Evolutionary conservation across 2,888 invertebrate genomes (phyloP).

Genomic region (Rotaria sp.): DNA sequence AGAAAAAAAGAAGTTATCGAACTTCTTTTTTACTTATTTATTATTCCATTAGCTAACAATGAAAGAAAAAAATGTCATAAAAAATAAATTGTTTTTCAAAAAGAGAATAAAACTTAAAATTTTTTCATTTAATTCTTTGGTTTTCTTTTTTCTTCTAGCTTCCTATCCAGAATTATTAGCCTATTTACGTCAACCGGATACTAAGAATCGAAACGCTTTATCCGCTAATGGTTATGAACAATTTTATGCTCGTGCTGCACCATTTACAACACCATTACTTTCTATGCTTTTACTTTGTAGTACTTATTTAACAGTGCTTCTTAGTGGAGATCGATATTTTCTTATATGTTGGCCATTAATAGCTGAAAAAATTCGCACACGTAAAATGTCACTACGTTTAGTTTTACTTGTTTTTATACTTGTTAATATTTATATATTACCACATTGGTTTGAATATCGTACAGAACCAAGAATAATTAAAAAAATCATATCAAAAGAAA

Average conservation of each 20-base stretch:
- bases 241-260: slow-evolving; percentile 5
- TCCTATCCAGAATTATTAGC: not conserved
- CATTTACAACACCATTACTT: slow-evolving; percentile 8
- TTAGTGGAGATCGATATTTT: slow-evolving; percentile 17
- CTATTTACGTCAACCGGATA: not conserved
- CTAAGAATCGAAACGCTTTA: not conserved
- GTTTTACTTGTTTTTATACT: not conserved
- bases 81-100: no score
- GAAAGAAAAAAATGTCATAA: no score
- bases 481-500: not conserved
- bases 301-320: slow-evolving; percentile 16
- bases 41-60: not conserved
- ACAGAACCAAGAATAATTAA: not conserved
- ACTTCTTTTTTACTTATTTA: not conserved
- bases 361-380: slow-evolving; percentile 13
- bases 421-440: not conserved
- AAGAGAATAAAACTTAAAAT: not conserved
- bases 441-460: slow-evolving; percentile 25
- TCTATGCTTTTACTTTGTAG: slow-evolving; percentile 17
- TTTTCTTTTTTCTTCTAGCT: not conserved
- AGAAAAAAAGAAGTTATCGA: no score
- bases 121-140: no score
- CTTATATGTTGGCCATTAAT: slow-evolving; percentile 6
- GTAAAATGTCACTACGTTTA: not conserved
- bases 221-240: slow-evolving; percentile 3